Base-by-base conservation (phyloP, 2,888 invertebrate species). In the Phania funesta region DNA sequence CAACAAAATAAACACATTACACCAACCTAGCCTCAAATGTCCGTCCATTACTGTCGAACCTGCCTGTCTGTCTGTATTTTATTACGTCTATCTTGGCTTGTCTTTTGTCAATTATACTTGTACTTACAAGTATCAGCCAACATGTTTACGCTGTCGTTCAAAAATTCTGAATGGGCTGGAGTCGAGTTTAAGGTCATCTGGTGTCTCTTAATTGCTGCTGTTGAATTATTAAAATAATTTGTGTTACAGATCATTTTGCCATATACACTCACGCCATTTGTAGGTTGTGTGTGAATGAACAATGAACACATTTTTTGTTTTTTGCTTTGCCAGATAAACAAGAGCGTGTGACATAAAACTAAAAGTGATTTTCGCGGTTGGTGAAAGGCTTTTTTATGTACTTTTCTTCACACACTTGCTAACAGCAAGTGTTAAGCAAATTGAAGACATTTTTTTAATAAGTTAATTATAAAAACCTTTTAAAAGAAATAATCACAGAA, bases 151-250 rank as follows among this genome's bases (percentile, higher is more conserved):
- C n/a, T 64, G 11, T 64, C 24, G 24, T 52, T 44, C 44, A 44
- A 41, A 62, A 41, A 13, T 38, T 50, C 48, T 54, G 41, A 68
- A 54, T 54, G 24, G 64, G 26, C 24, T 60, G 68, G 41, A 56
- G 60, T 68, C 46, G 82, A 82, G 82, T 82, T 82, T 82, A 82
- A 82, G 78, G 82, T 82, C 82, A 82, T 56, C 82, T 50, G 54
- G 82, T 82, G 82, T 78, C 82, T 74, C 82, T 78, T 81, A 81
- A 81, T 81, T 81, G 81, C 68, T 82, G 46, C 56, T 70, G 52
- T 44, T 82, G 56, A 78, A 68, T 78, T 78, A 82, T 82, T 82
- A 74, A 82, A 82, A 82, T 70, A 65, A 70, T 74, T 82, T 78
- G 52, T 74, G 58, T 54, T 54, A 29, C 76, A 68, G 50, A 70